Evolutionary conservation across 2,113 vertebrate genomes (phyloP), one percentile per base, ranked within the genome.

Genomic region (Leptobrachium leishanense): DNA sequence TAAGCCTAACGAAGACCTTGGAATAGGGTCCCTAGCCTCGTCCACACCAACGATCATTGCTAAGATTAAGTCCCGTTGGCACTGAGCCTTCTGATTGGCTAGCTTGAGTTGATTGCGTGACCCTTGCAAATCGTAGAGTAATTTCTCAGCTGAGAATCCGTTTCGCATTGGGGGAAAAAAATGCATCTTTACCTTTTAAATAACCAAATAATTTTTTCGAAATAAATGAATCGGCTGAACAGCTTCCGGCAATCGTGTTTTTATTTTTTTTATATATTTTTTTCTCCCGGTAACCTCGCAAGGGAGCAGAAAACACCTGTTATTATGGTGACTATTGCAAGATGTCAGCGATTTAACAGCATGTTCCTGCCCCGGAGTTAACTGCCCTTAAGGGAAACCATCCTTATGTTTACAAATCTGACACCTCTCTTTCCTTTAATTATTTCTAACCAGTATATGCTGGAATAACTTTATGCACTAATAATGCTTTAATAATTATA

Each of bases 261-360:
- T n/a, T n/a, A n/a, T 31, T 62, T 69, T 31, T 31, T 31, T 31
- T 31, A 31, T 31, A 31, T 31, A 31, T 31, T 31, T 31, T 31
- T 31, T 11, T 11, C 50, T 11, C 50, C 55, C 67, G 2, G 2
- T 5, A 40, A 11, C 7, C 12, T 40, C 66, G 44, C 12, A 5
- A 15, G 75, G 54, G 75, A 77, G 31, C 11, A 3, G 5, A 43
- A 67, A 77, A 39, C 75, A 77, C 75, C 75, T 77, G 75, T 69
- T 62, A 31, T 70, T 44, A 59, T 10, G 12, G 9, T 2, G 43
- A 43, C 43, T 44, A 20, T 13, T 31, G 2, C 20, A 9, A 42
- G 75, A 43, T 54, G 75, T 66, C 75, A 68, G 50, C 46, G 50
- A 20, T 50, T 2, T 50, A 20, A 46, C 73, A 42, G 43, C 42